A percentile compares a stretch with the other conserved stretches of the same genome.
Evolutionary conservation across 2,888 invertebrate genomes (phyloP).

Genomic region (Amiota minor): DNA sequence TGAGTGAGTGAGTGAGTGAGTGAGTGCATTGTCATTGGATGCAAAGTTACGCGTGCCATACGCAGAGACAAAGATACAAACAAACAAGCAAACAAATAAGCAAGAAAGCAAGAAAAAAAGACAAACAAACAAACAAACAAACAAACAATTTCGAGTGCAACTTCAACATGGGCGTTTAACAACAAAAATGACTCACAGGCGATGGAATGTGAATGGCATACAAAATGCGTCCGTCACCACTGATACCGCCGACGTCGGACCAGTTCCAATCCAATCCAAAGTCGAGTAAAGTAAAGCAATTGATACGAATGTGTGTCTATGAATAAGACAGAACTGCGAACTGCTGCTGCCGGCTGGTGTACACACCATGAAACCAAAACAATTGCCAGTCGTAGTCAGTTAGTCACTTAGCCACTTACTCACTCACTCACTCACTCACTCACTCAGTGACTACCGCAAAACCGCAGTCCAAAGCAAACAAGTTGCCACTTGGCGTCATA

Average conservation of each 20-base stretch:
- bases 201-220: conserved; percentile 65
- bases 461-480: conserved; percentile 52
- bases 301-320: conserved; percentile 11
- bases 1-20: not conserved
- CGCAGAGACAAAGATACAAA: conserved; percentile 24
- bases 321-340: too few species aligned
- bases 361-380: too few species aligned
- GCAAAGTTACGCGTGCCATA: conserved; percentile 31
- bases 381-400: not conserved
- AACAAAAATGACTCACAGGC: conserved; percentile 54
- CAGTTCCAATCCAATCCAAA: conserved; percentile 7
- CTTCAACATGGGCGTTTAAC: conserved; percentile 19
- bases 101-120: too few species aligned
- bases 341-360: too few species aligned
- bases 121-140: not conserved
- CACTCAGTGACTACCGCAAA: not conserved
- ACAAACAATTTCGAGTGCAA: conserved; percentile 7
- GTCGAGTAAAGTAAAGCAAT: conserved; percentile 6
- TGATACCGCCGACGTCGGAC: not conserved
- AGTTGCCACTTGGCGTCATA: conserved; percentile 43
- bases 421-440: too few species aligned
- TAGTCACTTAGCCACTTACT: too few species aligned
- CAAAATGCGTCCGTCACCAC: conserved; percentile 47
- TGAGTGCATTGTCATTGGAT: conserved; percentile 9
- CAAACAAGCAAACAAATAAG: not conserved